These are phyloP conservation scores for Ophion ventricosus DNA, from an alignment of 2,888 invertebrate species.

Conservation along the genomic window DNA sequence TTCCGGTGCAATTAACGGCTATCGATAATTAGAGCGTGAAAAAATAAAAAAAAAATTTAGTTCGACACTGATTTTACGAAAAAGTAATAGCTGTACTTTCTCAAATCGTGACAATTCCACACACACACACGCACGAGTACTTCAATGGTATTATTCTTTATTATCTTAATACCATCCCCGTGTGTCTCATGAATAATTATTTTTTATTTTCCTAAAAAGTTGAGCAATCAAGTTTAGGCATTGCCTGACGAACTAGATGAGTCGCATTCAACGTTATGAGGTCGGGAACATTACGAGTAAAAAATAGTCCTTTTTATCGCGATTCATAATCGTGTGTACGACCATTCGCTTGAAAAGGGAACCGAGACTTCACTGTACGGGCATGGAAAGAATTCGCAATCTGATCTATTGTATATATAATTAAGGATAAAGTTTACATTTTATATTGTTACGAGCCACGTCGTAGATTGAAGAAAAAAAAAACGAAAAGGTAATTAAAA, in stretches of 20 bases:
- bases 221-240: background rate
- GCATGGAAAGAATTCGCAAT: slow-evolving; percentile 49
- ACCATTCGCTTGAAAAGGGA: background rate
- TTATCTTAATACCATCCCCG: background rate
- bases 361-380: slow-evolving; percentile 20
- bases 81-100: slow-evolving; percentile 13
- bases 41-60: background rate
- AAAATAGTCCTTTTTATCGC: background rate
- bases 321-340: slow-evolving; percentile 1
- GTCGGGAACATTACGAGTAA: background rate
- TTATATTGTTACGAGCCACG: slow-evolving; percentile 62
- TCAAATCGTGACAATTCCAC: slow-evolving; percentile 2
- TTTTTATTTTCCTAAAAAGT: slow-evolving; percentile 5
- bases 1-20: background rate
- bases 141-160: background rate
- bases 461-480: slow-evolving; percentile 43
- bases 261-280: background rate
- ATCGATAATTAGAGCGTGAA: background rate
- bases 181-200: slow-evolving; percentile 22
- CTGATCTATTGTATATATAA: slow-evolving; percentile 61
- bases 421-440: slow-evolving; percentile 65
- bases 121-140: background rate
- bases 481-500: slow-evolving; percentile 24
- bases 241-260: background rate
- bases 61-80: background rate